Base-by-base conservation (phyloP, 2,113 vertebrate species). In the Octodon degus region DNA sequence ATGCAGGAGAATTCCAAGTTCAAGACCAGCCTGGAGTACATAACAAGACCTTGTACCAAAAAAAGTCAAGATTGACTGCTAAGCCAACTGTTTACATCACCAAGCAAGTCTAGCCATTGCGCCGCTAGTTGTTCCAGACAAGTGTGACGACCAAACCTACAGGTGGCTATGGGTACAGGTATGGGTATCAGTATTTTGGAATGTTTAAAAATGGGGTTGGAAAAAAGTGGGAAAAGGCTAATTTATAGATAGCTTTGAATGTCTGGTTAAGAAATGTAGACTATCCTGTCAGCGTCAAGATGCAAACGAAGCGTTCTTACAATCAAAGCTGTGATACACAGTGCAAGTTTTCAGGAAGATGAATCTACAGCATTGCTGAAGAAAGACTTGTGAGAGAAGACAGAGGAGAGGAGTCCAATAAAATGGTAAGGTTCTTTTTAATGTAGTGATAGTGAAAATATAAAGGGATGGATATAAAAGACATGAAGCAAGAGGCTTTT, bases 361-460 rank as follows among this genome's bases (percentile, higher is more conserved):
- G 20, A 86, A 55, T 50, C 43, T 67, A 65, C 3, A 68, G 37
- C 22, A 68, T 27, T 67, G 16, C 22, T 20, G 13, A 77, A 47
- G 5, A 47, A 30, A 83, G 53, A 84, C 12, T 43, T 92, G 60
- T 58, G 14, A 24, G 24, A 88, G 32, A 47, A 30, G 47, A 77
- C 47, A 62, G 68, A 72, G n/a, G 58, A n/a, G 83, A 77, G 24
- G 10, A 79, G n/a, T 11, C 81, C 24, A 76, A 55, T 7, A 93
- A 82, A 83, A 32, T 70, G 72, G 47, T 67, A 77, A 93, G 60
- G 37, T 86, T 87, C 62, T 62, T 7, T 58, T 37, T 76, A 81
- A 95, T 58, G 10, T 50, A 55, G 34, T 47, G 37, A 58, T 82
- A 53, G 40, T 76, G 77, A 72, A 95, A 93, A 89, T 70, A 79